Evolutionary conservation across 2,113 vertebrate species (phyloP).

Genomic region (Megaleporinus macrocephalus): DNA sequence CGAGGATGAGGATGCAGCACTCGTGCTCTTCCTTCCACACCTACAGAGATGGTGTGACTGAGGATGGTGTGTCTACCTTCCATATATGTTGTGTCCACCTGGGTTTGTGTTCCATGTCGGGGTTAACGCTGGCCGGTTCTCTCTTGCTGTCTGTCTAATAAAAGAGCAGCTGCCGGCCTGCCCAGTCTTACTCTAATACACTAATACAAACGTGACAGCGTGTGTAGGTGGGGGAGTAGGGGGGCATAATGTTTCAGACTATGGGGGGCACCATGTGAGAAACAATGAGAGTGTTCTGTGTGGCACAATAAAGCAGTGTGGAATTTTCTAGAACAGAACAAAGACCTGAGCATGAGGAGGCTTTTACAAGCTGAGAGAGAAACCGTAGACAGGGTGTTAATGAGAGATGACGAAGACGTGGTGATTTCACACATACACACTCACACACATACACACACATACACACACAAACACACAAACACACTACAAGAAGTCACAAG

Average conservation of each 20-base stretch:
- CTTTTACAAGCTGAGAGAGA: slow-evolving; percentile 3
- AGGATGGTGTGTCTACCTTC: too few species aligned
- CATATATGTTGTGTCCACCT: too few species aligned
- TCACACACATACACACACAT: not conserved
- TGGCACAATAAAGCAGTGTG: slow-evolving; percentile 36
- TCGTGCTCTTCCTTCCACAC: too few species aligned
- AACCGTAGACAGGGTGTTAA: slow-evolving; percentile 4
- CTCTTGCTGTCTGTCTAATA: too few species aligned
- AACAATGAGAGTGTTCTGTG: slow-evolving; percentile 42
- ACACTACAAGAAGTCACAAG: slow-evolving; percentile 38
- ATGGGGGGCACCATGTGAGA: slow-evolving; percentile 3
- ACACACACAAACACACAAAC: slow-evolving; percentile 4
- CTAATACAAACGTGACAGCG: not conserved
- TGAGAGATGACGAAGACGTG: slow-evolving; percentile 3
- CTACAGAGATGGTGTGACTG: too few species aligned
- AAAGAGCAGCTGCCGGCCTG: too few species aligned
- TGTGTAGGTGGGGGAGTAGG: not conserved
- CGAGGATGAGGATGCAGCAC: too few species aligned
- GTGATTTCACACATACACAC: slow-evolving; percentile 42
- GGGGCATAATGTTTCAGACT: not conserved
- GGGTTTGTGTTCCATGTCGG: too few species aligned
- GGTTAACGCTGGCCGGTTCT: too few species aligned
- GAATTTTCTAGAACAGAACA: slow-evolving; percentile 20
- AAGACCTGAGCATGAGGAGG: slow-evolving; percentile 19
- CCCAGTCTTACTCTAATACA: too few species aligned